Evolutionary conservation across 2,113 vertebrate species (phyloP), one percentile per base, ranked within the genome.

Genomic region (Gadus chalcogrammus): DNA sequence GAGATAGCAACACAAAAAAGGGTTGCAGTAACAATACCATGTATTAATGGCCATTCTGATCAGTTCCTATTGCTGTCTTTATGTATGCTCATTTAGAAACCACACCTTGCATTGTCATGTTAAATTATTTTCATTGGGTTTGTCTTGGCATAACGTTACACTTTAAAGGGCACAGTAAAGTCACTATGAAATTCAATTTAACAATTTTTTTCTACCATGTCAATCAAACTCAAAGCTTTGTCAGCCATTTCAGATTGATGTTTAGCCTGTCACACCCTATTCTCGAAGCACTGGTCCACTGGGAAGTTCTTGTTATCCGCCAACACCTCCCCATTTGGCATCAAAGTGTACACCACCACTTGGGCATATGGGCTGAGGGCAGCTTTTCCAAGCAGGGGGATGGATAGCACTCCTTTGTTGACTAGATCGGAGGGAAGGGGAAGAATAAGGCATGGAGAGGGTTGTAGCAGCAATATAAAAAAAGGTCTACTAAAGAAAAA

Each of bases 261-360:
- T 48, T 13, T 2, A 48, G 42, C 42, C 42, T 48, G 42, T 13
- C 42, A 4, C 56, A 96, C 96, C 93, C 94, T 93, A 88, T 97
- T 95, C 13, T 61, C 78, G 68, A 97, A 91, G 76, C 95, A 97
- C 0, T 90, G 86, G 71, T 93, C 84, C 75, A 93, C 52, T 0
- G 82, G 52, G 64, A 93, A 93, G 82, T 90, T 84, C 62, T 56
- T 56, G 80, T 93, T 93, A 86, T 97, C 95, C 0, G 93, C 95
- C 1, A 97, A 84, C 8, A 88, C 62, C 71, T 95, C 94, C 3
- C 90, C 89, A 4, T 58, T 82, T n/a, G 93, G 88, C 70, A 92
- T 84, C 35, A 94, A 61, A 0, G 92, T 77, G 64, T 93, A 96
- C 35, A 98, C 74, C 11, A 95, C 85, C 67, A 97, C 15, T 69